phyloP scores from a whole-genome alignment of 2,797 vertebrate species.

The Siniperca undulata region DNA sequence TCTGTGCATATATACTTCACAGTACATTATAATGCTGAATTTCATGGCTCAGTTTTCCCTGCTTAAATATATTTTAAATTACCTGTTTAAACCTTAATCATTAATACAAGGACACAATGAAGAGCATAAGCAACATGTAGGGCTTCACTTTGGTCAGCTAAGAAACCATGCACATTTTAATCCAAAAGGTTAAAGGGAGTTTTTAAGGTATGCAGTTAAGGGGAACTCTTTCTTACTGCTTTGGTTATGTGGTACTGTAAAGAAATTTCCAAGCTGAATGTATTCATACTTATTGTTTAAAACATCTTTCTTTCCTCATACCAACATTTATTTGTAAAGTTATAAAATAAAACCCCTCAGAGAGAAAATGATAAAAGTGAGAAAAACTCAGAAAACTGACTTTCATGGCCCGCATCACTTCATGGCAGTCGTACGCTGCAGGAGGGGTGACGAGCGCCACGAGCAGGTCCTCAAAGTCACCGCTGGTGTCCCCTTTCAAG shows the following conservation, averaged over 20 bases:
- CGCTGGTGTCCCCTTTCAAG: conserved; percentile 84
- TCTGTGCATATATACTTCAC: neutral
- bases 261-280: neutral
- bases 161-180: neutral
- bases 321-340: neutral
- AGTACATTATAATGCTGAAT: neutral
- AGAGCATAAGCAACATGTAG: neutral
- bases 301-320: neutral
- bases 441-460: conserved; percentile 83
- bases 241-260: neutral
- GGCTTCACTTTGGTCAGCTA: neutral
- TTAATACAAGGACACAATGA: neutral
- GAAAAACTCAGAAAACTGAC: conserved; percentile 65
- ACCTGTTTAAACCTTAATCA: neutral
- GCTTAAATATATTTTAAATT: neutral
- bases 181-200: neutral
- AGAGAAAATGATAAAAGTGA: neutral
- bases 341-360: neutral
- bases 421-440: conserved; percentile 83
- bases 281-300: neutral
- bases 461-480: conserved; percentile 82
- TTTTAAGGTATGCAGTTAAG: too few relatives aligned
- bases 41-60: neutral
- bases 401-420: conserved; percentile 84
- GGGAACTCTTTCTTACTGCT: neutral